Conservation (phyloP, 2,888 invertebrate genomes). For the Hybos culiciformis region DNA sequence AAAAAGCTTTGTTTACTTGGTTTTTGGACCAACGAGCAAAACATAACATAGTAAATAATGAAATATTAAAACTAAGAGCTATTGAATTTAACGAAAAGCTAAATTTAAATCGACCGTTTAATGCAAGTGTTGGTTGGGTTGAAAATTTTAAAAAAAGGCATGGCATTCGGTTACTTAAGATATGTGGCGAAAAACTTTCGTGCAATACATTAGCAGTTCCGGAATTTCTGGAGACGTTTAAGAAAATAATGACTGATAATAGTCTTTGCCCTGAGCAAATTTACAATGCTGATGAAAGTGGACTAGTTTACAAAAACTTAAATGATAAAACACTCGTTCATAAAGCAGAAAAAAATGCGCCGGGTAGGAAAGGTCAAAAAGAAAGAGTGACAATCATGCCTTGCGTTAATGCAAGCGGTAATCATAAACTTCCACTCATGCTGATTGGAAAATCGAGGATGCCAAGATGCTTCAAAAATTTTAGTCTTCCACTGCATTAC, state of each 20-base stretch:
- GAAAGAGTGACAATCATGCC: background rate
- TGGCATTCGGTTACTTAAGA: background rate
- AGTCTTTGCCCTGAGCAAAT: background rate
- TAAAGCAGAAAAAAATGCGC: background rate
- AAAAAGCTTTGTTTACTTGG: background rate
- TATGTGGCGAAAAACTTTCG: background rate
- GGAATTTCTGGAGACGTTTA: background rate
- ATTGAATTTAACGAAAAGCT: background rate
- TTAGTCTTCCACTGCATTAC: background rate
- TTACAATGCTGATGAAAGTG: background rate
- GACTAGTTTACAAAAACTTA: background rate
- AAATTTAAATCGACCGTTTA: background rate
- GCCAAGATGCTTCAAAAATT: background rate
- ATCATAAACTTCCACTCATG: background rate
- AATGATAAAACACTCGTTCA: background rate
- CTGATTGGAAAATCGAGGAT: background rate
- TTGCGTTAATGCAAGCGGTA: background rate
- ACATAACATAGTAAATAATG: background rate
- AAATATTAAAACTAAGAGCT: background rate
- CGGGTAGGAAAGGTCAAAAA: background rate
- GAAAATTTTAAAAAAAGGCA: background rate
- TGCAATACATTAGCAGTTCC: background rate
- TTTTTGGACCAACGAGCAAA: background rate
- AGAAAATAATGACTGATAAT: background rate
- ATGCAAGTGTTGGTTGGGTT: background rate